A percentile compares a stretch with the other conserved stretches of the same genome.
Conservation (phyloP, 1,140 invertebrate species). For the Copidosoma floridanum region DNA sequence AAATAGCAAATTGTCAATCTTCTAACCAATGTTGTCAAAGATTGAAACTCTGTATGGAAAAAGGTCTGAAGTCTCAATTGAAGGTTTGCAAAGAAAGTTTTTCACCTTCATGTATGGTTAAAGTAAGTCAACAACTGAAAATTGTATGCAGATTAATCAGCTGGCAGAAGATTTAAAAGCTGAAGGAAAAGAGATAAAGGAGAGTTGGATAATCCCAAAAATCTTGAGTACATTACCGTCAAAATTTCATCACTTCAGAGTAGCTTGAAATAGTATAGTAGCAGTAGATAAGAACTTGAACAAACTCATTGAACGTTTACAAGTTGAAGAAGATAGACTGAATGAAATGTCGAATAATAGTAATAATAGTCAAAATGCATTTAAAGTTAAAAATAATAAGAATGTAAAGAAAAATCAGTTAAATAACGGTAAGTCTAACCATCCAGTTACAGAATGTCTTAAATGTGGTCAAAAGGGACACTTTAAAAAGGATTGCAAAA, state of each 20-base stretch:
- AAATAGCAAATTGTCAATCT: conserved; percentile 26
- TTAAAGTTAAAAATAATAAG: background rate
- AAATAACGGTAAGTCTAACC: too few species aligned
- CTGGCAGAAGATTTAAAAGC: conserved; percentile 20
- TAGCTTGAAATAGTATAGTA: conserved; percentile 30
- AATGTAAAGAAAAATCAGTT: background rate
- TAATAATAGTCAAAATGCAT: background rate
- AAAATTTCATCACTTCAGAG: conserved; percentile 28
- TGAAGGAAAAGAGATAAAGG: too few species aligned
- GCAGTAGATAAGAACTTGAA: conserved; percentile 11
- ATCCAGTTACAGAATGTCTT: background rate
- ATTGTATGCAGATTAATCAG: conserved; percentile 24
- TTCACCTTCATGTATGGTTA: conserved; percentile 26
- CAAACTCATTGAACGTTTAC: background rate
- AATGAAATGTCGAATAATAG: background rate
- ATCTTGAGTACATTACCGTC: conserved; percentile 29
- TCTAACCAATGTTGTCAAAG: conserved; percentile 27
- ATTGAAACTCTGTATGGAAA: conserved; percentile 27
- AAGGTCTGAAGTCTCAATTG: conserved; percentile 29
- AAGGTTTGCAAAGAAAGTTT: conserved; percentile 20
- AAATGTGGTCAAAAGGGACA: background rate
- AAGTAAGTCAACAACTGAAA: conserved; percentile 28
- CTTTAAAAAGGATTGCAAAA: background rate
- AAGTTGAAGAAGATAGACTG: background rate
- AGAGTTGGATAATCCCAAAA: conserved; percentile 29